Evolutionary conservation across 2,888 invertebrate genomes (phyloP).

Genomic region (Cheilosia pagana): DNA sequence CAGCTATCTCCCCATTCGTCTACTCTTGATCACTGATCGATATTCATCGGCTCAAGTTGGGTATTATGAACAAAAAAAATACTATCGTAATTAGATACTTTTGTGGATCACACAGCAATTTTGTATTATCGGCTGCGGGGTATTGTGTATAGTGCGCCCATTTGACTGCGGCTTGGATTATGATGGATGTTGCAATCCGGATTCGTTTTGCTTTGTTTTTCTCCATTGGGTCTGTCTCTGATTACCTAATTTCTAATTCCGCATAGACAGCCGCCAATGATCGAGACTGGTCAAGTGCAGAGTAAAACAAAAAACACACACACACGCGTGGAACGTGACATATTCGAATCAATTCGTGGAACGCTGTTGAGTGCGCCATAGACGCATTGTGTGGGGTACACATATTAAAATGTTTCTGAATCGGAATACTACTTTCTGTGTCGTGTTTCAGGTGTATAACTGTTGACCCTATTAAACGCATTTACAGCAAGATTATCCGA

Average conservation of each 20-base stretch:
- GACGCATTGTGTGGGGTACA: slow-evolving; percentile 12
- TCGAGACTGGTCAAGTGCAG: slow-evolving; percentile 70
- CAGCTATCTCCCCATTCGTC: slow-evolving; percentile 17
- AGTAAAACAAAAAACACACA: slow-evolving; percentile 36
- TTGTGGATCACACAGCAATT: slow-evolving; percentile 53
- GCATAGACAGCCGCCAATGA: slow-evolving; percentile 59
- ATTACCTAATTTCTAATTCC: slow-evolving; percentile 73
- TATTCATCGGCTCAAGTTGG: slow-evolving; percentile 42
- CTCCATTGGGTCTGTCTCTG: slow-evolving; percentile 34
- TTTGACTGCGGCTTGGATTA: slow-evolving; percentile 58
- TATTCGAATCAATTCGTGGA: slow-evolving; percentile 22
- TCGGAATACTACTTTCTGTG: background rate
- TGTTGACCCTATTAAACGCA: slow-evolving; percentile 31
- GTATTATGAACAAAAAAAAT: slow-evolving; percentile 40
- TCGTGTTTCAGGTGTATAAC: slow-evolving; percentile 25
- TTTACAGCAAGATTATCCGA: slow-evolving; percentile 14
- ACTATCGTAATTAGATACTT: slow-evolving; percentile 69
- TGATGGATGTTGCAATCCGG: slow-evolving; percentile 70
- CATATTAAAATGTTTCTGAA: background rate
- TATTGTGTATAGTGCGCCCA: slow-evolving; percentile 34
- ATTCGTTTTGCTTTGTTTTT: slow-evolving; percentile 49
- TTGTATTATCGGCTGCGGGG: slow-evolving; percentile 35
- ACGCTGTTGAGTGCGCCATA: slow-evolving; percentile 14
- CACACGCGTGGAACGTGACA: slow-evolving; percentile 15
- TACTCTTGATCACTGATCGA: slow-evolving; percentile 29